Base-by-base conservation (phyloP, 2,797 vertebrate species). In the Acrocephalus scirpaceus region DNA sequence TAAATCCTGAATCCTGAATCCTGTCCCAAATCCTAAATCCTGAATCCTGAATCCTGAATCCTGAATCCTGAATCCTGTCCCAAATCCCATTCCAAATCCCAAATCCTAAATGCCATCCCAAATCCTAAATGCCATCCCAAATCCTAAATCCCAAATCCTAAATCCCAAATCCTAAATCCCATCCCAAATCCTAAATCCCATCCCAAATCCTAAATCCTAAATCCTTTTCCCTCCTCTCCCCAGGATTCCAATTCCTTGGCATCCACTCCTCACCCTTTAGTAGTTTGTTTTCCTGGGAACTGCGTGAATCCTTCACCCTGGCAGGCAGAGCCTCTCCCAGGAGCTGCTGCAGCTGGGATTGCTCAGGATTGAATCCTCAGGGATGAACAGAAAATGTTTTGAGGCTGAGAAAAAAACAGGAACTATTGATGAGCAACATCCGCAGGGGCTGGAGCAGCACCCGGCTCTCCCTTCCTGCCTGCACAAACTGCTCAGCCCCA, bases 321-420 rank as follows among this genome's bases (percentile, higher is more conserved):
- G 64, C 74, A 8, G 18, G 48, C 48, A 30, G 26, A 64, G 60
- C 50, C 16, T 5, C 66, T 70, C 57, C 0, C 3, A 48, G 92
- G 84, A 93, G 79, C 93, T 78, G 80, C 81, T 94, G 79, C 88
- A 90, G 88, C 84, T 93, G 91, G 58, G 58, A 76, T 65, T 85
- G 89, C 75, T 94, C 65, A n/a, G 64, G 53, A 13, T 22, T 23
- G 54, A 34, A 34, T 94, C 82, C 72, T 88, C 27, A 74, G 80
- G 85, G 88, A 90, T 51, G 79, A 92, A 97, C 87, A 97, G 90
- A 76, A 95, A 80, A 78, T 27, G 86, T 96, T 90, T 93, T 88
- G 88, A 95, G 72, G 56, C 44, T 26, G 86, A n/a, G 36, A 36
- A 73, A 11, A 50, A 34, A 76, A 48, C 93, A 85, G 93, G 84